Base-by-base conservation (phyloP, 1,140 invertebrate species). In the Euborellia annulipes region DNA sequence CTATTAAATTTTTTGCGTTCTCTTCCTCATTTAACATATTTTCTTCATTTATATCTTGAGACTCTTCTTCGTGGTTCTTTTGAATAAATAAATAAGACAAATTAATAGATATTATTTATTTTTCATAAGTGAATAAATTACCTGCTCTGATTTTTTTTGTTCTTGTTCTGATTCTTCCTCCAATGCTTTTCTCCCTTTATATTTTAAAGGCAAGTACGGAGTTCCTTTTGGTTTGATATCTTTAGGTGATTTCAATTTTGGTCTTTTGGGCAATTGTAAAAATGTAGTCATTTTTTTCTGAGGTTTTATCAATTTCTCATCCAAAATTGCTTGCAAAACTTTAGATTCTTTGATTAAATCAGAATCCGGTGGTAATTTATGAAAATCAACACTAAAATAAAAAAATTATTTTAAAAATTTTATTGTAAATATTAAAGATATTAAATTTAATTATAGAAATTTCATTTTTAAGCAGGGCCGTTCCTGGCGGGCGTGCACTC, bases 251-350 rank as follows among this genome's bases (percentile, higher is more conserved):
- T 58, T 65, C 0, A 77, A 76, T 27, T 73, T 65, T 0, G 77
- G 73, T 18, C 76, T 63, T 50, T 73, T 67, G 1, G 79, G 79
- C 50, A 75, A 78, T 54, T 79, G 74, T 30, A 82, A 56, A 53
- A 82, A 82, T 11, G 77, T 79, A n/a, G 79, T 78, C 55, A 68
- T 75, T 45, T 69, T 75, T 37, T 67, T 72, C 58, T 49, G 56
- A 59, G 1, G 60, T 59, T 50, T 65, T 66, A 39, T 60, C 55
- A 37, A 65, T 53, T 48, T 72, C 68, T 42, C 58, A 9, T 62
- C 50, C 42, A 76, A 76, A 4, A 78, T 53, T 13, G 71, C 76
- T 50, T 76, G 72, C 46, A 81, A 62, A 0, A 82, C 78, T 56
- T 78, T 73, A n/a, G 78, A 81, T 46, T 75, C 67, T 55, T 74